Percentiles rank a stretch among this genome's conserved stretches.
Conservation (phyloP, 2,113 vertebrate species). For the Astatotilapia flaviijosephi region DNA sequence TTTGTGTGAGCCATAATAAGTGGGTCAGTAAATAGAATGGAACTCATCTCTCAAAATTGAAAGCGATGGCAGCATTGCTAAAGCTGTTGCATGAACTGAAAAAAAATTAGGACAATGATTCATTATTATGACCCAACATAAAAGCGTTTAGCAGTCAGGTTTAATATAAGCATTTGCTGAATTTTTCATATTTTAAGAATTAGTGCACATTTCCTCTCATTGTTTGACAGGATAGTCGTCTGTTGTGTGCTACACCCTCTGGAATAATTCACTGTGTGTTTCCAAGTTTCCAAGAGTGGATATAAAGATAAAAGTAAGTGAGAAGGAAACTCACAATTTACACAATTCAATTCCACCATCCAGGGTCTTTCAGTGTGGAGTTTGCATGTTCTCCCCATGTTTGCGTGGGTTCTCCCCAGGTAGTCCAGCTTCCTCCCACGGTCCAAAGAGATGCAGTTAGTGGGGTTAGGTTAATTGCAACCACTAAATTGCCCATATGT, state of each 20-base stretch:
- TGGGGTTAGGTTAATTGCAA: background rate
- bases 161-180: background rate
- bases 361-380: background rate
- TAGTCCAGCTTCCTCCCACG: background rate
- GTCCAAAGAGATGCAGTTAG: background rate
- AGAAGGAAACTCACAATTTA: background rate
- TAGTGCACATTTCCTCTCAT: background rate
- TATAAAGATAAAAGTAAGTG: background rate
- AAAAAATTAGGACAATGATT: background rate
- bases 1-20: constrained; percentile 21
- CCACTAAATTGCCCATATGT: background rate
- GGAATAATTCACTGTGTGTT: background rate
- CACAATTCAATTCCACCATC: background rate
- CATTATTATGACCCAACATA: background rate
- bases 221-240: background rate
- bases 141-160: background rate
- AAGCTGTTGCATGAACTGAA: background rate
- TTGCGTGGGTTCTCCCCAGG: background rate
- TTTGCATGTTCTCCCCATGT: background rate
- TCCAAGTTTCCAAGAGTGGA: background rate
- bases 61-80: background rate
- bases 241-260: background rate
- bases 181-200: constrained; percentile 7
- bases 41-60: background rate
- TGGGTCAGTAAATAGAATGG: constrained; percentile 52